phyloP scores from a whole-genome alignment of 2,888 invertebrate species.

The Actias luna region DNA sequence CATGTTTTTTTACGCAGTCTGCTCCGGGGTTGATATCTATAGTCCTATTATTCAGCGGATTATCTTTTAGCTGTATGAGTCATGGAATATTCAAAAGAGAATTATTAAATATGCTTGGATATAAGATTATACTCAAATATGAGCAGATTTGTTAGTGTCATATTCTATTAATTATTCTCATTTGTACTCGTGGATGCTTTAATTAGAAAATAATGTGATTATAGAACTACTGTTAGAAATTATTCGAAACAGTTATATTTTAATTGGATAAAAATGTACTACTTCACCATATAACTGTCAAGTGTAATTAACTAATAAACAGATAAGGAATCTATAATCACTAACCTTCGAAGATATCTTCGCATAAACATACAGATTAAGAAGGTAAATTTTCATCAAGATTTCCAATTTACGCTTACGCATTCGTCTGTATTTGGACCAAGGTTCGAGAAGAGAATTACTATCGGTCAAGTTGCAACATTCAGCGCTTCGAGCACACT shows the following conservation, averaged over 20 bases:
- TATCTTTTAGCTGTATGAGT: constrained; percentile 75
- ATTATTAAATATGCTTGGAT: constrained; percentile 70
- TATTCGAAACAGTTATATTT: not conserved
- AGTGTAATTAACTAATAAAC: not conserved
- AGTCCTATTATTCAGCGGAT: constrained; percentile 77
- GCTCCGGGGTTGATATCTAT: constrained; percentile 72
- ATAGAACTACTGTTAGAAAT: too few species aligned
- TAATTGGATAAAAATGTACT: not conserved
- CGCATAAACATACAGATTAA: not conserved
- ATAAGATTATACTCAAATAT: constrained; percentile 48
- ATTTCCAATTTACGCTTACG: constrained; percentile 23
- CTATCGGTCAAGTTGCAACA: constrained; percentile 58
- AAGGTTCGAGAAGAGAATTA: constrained; percentile 57
- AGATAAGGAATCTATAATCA: not conserved
- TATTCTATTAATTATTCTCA: not conserved
- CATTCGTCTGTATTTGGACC: constrained; percentile 50
- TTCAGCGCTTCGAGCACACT: constrained; percentile 36
- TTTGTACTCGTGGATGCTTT: too few species aligned
- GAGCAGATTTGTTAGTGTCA: constrained; percentile 6
- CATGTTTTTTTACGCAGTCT: constrained; percentile 64
- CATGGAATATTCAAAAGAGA: constrained; percentile 76
- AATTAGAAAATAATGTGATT: not conserved
- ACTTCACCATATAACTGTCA: not conserved
- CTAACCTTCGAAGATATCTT: not conserved
- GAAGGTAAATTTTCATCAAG: constrained; percentile 8